Evolutionary conservation across 2,113 vertebrate genomes (phyloP).

Genomic region (Todiramphus chloris): DNA sequence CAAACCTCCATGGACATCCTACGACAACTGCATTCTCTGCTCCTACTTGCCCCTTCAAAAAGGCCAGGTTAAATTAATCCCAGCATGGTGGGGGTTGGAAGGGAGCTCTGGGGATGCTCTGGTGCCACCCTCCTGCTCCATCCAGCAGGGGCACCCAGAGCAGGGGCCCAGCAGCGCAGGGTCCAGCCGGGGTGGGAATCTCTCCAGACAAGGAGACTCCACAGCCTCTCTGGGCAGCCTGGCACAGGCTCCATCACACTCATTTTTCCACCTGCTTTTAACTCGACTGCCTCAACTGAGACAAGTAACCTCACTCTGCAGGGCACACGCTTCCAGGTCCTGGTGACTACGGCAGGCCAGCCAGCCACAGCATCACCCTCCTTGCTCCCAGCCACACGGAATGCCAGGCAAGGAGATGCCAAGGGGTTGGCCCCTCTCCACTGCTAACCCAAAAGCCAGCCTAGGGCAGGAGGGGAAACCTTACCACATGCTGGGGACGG

Average conservation of each 20-base stretch:
- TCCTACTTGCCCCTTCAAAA: background rate
- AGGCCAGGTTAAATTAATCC: background rate
- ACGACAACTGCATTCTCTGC: accelerated
- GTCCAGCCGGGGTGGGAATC: background rate
- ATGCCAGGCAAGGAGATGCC: accelerated
- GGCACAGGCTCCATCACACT: background rate
- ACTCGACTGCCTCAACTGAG: background rate
- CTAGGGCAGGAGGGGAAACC: background rate
- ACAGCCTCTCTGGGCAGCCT: background rate
- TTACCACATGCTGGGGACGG: background rate
- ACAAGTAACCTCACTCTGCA: accelerated
- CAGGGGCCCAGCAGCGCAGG: background rate
- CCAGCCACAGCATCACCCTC: background rate
- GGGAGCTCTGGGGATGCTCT: background rate
- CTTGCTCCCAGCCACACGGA: background rate
- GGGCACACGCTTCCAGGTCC: background rate
- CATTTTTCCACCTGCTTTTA: background rate
- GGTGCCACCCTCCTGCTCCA: background rate
- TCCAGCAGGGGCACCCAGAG: background rate
- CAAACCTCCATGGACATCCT: background rate
- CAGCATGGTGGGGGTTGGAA: background rate
- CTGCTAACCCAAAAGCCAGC: background rate
- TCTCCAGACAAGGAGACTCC: background rate
- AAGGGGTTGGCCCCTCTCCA: too few relatives aligned
- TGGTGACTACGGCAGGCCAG: accelerated